Base-by-base conservation (phyloP, 2,888 invertebrate genomes). In the Pachliopta kotzebuea region DNA sequence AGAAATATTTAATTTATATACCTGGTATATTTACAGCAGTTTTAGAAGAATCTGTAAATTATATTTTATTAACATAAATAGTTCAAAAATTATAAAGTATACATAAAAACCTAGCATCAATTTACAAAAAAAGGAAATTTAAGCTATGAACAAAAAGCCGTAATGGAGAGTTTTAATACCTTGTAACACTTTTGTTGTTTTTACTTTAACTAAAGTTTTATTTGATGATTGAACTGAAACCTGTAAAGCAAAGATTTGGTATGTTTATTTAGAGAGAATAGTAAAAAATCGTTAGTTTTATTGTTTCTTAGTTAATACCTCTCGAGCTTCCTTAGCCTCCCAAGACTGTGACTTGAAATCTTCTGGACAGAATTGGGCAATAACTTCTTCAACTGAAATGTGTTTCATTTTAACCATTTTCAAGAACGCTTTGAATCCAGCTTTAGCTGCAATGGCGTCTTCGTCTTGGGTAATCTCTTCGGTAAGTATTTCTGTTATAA, bases 341-440 rank as follows among this genome's bases (percentile, higher is more conserved):
- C 97, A 97, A 77, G 95, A 94, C 67, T 95, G 94, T 55, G 95
- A 94, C 68, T 95, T 94, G 80, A 97, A 97, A 85, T 97, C 97
- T 85, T 96, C 96, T 3, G 96, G 96, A 67, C 94, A 94, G 78
- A 97, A 96, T 75, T 96, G 94, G 3, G 95, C 94, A 71, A 97
- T 95, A 24, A 97, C 95, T 84, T 96, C 96, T 84, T 97, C 97
- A 24, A 97, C 95, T 0, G 96, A 95, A 60, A 95, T 94, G 77
- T 96, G 95, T 76, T 95, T 94, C 65, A 95, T 90, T 78, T 96
- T 96, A 11, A 97, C 94, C 96, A 97, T 96, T 76, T 94, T 94
- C 89, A 97, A 95, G 81, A 97, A 96, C 8, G 97, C 97, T 70
- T 95, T 94, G 85, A 97, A 97, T 17, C 97, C 97, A 60, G 96